These are phyloP conservation scores for Polylopha cassiicola DNA, from an alignment of 2,888 invertebrate species.

Conservation along the genomic window DNA sequence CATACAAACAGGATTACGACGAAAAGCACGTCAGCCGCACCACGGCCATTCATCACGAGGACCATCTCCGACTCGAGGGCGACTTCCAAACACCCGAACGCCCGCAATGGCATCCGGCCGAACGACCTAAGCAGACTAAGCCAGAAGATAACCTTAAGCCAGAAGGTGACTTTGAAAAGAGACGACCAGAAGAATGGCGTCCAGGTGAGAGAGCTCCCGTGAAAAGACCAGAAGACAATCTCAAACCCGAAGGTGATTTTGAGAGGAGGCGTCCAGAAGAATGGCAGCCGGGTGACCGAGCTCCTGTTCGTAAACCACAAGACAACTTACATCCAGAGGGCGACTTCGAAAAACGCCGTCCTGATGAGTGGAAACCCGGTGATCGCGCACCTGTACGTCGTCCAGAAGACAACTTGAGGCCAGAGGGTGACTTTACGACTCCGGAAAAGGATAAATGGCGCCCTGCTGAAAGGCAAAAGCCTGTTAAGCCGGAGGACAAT, in stretches of 20 bases:
- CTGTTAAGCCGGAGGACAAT: conserved; percentile 60
- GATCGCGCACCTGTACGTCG: conserved; percentile 59
- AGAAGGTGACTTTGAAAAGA: conserved; percentile 50
- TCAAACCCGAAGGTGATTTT: conserved; percentile 76
- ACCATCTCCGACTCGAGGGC: conserved; percentile 84
- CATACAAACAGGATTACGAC: conserved; percentile 81
- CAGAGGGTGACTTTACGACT: conserved; percentile 52
- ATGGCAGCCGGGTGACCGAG: conserved; percentile 71
- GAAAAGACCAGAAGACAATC: conserved; percentile 73
- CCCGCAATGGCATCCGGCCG: conserved; percentile 73
- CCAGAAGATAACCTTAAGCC: conserved; percentile 58
- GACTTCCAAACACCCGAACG: conserved; percentile 78
- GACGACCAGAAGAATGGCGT: conserved; percentile 45
- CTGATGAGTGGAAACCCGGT: conserved; percentile 62
- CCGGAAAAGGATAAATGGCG: conserved; percentile 64
- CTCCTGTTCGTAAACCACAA: conserved; percentile 54
- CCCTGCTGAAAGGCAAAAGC: conserved; percentile 62
- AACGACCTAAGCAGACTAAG: conserved; percentile 75
- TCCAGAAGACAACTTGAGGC: conserved; percentile 56
- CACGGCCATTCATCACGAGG: conserved; percentile 79
- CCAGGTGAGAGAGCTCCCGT: conserved; percentile 49
- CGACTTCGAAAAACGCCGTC: conserved; percentile 49
- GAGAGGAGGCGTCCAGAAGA: conserved; percentile 59
- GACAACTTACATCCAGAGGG: conserved; percentile 77
- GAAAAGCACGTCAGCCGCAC: conserved; percentile 80